Conservation (phyloP, 2,888 invertebrate species). For the Leptopilina syphax region DNA sequence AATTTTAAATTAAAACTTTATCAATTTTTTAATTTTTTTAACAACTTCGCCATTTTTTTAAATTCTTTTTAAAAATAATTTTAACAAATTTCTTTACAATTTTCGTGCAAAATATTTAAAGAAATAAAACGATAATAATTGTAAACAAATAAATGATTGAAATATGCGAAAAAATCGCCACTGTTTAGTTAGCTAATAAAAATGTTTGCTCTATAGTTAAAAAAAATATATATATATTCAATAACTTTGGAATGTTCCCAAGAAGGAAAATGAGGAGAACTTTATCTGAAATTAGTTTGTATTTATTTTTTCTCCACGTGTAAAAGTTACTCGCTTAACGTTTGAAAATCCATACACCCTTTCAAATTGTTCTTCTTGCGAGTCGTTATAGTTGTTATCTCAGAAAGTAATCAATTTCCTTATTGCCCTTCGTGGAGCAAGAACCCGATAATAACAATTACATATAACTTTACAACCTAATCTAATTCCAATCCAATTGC, state of each 20-base stretch:
- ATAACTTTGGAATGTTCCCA: neutral
- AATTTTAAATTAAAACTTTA: too few species aligned
- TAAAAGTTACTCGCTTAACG: neutral
- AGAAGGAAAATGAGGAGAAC: neutral
- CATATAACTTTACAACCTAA: slow-evolving; percentile 22
- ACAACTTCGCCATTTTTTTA: too few species aligned
- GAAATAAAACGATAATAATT: too few species aligned
- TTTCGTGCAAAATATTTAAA: too few species aligned
- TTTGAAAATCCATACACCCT: slow-evolving; percentile 13
- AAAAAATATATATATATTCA: neutral
- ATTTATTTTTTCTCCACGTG: neutral
- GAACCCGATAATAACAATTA: slow-evolving; percentile 34
- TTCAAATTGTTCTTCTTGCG: slow-evolving; percentile 31
- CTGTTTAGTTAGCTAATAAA: too few species aligned
- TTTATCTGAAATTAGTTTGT: neutral
- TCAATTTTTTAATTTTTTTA: too few species aligned
- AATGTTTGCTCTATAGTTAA: too few species aligned
- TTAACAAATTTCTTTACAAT: too few species aligned
- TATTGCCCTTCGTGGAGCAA: slow-evolving; percentile 28
- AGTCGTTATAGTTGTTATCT: slow-evolving; percentile 32
- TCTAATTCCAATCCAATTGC: slow-evolving; percentile 25
- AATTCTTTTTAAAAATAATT: too few species aligned
- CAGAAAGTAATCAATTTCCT: slow-evolving; percentile 31
- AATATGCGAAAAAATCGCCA: too few species aligned
- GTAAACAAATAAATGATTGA: too few species aligned